These are phyloP conservation scores for Sphaerophoria taeniata DNA, from an alignment of 2,888 invertebrate species.

Conservation along the genomic window DNA sequence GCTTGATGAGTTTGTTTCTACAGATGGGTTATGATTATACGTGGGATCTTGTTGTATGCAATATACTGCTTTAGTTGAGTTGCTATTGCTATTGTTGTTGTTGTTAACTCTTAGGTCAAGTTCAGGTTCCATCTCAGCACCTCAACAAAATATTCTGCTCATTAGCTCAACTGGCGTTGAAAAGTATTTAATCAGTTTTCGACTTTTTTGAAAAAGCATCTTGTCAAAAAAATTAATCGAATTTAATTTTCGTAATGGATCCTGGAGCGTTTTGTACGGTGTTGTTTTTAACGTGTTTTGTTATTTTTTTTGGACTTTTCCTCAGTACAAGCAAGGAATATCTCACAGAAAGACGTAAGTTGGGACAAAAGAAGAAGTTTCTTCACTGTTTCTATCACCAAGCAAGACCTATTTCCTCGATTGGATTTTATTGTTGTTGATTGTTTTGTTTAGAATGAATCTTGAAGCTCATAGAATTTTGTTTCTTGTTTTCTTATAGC, in stretches of 20 bases:
- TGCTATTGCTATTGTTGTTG: too few relatives aligned
- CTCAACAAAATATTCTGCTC: conserved; percentile 18
- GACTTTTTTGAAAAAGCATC: conserved; percentile 25
- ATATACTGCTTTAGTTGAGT: not conserved
- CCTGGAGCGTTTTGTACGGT: too few relatives aligned
- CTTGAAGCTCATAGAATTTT: not conserved
- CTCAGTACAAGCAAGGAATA: conserved; percentile 41
- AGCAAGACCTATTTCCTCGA: conserved; percentile 3
- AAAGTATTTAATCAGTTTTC: conserved; percentile 36
- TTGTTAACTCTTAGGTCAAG: not conserved
- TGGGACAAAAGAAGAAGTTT: not conserved
- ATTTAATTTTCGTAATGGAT: conserved; percentile 22
- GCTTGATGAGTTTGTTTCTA: not conserved
- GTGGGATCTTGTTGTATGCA: not conserved
- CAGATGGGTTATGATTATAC: too few relatives aligned
- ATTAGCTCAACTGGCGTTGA: conserved; percentile 17
- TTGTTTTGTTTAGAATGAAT: not conserved
- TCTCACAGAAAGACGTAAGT: conserved; percentile 74
- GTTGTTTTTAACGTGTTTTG: too few relatives aligned
- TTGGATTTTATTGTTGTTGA: not conserved
- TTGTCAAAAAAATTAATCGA: not conserved
- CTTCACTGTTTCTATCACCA: not conserved
- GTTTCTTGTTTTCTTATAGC: conserved; percentile 55
- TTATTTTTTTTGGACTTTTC: conserved; percentile 10
- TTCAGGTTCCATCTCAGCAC: conserved; percentile 53